Evolutionary conservation across 2,113 vertebrate genomes (phyloP), one percentile per base, ranked within the genome.

Genomic region (Grantiella picta): DNA sequence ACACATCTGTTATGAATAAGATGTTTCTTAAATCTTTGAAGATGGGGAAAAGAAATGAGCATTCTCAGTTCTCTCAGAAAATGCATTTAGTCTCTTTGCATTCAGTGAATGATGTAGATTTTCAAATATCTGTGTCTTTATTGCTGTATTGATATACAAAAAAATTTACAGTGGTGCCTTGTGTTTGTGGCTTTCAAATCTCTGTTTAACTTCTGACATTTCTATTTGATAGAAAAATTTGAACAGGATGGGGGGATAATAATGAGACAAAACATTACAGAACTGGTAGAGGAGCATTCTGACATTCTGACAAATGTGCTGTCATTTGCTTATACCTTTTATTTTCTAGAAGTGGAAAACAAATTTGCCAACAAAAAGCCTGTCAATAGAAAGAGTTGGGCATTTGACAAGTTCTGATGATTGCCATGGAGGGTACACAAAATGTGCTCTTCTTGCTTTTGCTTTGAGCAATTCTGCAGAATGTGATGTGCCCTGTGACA

Each of bases 11-110:
- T 95, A 88, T 17, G 36, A 72, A 85, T 69, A 95, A 70, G 16
- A 82, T 86, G 35, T 50, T 77, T 94, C n/a, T 65, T 54, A 94
- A 94, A 95, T 84, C 60, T 60, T 7, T 86, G 35, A 89, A 93
- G 40, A 33, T 4, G 15, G 23, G 52, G 31, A 78, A 64, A 95
- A 95, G 88, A 95, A 93, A 7, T 12, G 4, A 86, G 10, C 28
- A n/a, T 52, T 94, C 47, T 60, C 47, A 75, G 20, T 77, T 91
- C 14, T 89, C 52, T 76, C 54, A 73, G 14, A 86, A 81, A 81
- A 73, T 44, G 5, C 11, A 36, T 73, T 60, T 76, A 71, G 56
- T 71, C 31, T 82, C 24, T 66, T 57, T 54, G 53, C 40, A 80
- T 63, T 70, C 19, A 50, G 29, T 69, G 27, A 88, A 94, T 89